Conservation (phyloP, 2,797 vertebrate species). For the Botia kubotai region DNA sequence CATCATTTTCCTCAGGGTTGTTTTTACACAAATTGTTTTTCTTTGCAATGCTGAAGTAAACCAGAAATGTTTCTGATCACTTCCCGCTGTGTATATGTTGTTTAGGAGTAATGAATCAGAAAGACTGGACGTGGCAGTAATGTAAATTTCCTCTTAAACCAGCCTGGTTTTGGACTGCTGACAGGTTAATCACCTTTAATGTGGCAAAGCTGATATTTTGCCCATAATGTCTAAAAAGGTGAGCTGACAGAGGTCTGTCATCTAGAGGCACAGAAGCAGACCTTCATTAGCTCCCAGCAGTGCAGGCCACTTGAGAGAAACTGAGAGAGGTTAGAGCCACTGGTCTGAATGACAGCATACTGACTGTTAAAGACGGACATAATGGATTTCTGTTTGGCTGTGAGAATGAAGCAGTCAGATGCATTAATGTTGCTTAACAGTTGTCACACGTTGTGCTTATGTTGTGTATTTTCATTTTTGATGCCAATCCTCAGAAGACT, state of each 20-base stretch:
- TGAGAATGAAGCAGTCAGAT: slow-evolving; percentile 15
- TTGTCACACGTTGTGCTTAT: slow-evolving; percentile 10
- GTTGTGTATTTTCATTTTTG: slow-evolving; percentile 18
- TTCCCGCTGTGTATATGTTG: slow-evolving; percentile 22
- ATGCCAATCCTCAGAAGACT: background rate
- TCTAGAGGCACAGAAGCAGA: slow-evolving; percentile 64
- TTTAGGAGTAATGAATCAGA: background rate
- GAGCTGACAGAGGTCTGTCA: slow-evolving; percentile 71
- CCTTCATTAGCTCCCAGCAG: slow-evolving; percentile 69
- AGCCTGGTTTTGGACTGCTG: slow-evolving; percentile 5
- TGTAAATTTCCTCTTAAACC: background rate
- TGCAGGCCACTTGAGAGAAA: slow-evolving; percentile 48
- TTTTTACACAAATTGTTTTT: slow-evolving; percentile 52
- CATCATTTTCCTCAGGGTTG: slow-evolving; percentile 54
- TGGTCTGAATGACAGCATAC: slow-evolving; percentile 33
- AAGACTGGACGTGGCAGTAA: background rate
- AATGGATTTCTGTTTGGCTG: background rate
- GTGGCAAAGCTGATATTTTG: slow-evolving; percentile 56
- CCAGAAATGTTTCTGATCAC: slow-evolving; percentile 29
- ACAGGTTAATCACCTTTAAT: slow-evolving; percentile 43
- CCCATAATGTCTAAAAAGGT: slow-evolving; percentile 66
- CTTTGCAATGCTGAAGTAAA: slow-evolving; percentile 56
- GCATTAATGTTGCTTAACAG: slow-evolving; percentile 8
- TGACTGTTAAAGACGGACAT: slow-evolving; percentile 36
- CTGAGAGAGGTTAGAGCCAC: slow-evolving; percentile 45